Evolutionary conservation across 1,140 invertebrate genomes (phyloP).

Genomic region (Trichonephila clavipes): DNA sequence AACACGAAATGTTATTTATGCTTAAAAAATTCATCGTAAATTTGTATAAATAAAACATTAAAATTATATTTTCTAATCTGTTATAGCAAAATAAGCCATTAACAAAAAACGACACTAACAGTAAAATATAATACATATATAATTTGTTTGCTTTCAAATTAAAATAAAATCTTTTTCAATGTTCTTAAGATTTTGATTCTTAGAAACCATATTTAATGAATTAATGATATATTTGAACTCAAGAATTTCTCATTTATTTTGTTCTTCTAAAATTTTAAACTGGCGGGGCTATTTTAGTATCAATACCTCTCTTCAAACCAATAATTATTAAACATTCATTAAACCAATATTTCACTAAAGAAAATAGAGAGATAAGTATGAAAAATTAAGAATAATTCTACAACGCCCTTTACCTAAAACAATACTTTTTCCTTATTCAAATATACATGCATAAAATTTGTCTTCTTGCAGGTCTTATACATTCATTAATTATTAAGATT

Average conservation of each 20-base stretch:
- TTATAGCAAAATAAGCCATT: too few species aligned
- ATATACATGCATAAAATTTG: not conserved
- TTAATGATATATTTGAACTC: not conserved
- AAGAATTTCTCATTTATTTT: not conserved
- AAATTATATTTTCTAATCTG: too few species aligned
- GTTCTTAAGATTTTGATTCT: not conserved
- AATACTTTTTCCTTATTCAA: not conserved
- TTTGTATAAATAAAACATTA: too few species aligned
- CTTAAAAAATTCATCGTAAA: too few species aligned
- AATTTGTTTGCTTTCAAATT: too few species aligned
- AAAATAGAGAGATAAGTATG: not conserved
- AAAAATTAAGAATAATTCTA: not conserved
- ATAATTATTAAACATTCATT: not conserved
- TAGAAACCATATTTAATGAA: not conserved
- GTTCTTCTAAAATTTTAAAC: not conserved
- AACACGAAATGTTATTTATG: too few species aligned
- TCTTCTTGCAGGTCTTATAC: not conserved
- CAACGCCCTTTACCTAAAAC: not conserved
- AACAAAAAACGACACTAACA: too few species aligned
- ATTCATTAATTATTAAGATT: conserved; percentile 22
- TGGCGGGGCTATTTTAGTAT: not conserved
- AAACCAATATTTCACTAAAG: not conserved
- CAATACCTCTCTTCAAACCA: not conserved
- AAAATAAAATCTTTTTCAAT: not conserved
- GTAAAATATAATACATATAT: too few species aligned